A percentile compares a stretch with the other conserved stretches of the same genome.
phyloP scores from a whole-genome alignment of 2,797 vertebrate species.

The Geranospiza caerulescens region DNA sequence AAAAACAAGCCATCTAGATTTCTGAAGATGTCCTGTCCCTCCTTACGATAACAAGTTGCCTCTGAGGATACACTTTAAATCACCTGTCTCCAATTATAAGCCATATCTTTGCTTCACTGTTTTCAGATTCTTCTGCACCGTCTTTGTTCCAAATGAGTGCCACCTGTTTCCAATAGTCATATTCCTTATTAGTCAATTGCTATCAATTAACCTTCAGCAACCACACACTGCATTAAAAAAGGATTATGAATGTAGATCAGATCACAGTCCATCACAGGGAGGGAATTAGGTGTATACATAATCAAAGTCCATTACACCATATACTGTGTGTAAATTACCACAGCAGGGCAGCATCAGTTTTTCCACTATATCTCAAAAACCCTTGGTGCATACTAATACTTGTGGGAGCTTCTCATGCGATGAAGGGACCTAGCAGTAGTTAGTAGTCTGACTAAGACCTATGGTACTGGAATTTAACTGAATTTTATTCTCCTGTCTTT shows the following conservation, averaged over 20 bases:
- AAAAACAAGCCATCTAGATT: background rate
- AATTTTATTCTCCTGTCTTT: background rate
- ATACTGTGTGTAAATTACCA: conserved; percentile 24
- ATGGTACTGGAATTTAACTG: background rate
- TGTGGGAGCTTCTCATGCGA: background rate
- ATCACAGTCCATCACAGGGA: conserved; percentile 43
- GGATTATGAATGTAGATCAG: conserved; percentile 59
- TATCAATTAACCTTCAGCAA: conserved; percentile 54
- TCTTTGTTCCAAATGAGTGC: background rate
- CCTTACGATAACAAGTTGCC: rapidly evolving
- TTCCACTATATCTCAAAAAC: background rate
- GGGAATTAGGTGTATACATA: conserved; percentile 49
- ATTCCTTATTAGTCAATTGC: conserved; percentile 38
- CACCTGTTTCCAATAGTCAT: background rate
- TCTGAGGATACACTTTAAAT: background rate
- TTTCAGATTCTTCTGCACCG: background rate
- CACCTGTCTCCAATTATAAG: background rate
- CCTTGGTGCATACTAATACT: background rate
- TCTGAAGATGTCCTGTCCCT: background rate
- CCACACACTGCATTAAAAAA: conserved; percentile 39
- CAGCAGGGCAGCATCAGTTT: conserved; percentile 8
- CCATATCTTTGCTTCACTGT: background rate
- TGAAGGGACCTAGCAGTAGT: background rate
- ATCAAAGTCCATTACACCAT: conserved; percentile 37
- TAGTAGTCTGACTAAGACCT: background rate